Percentiles rank a stretch among this genome's conserved stretches.
Conservation (phyloP, 1,140 invertebrate species). For the Nilaparvata lugens region DNA sequence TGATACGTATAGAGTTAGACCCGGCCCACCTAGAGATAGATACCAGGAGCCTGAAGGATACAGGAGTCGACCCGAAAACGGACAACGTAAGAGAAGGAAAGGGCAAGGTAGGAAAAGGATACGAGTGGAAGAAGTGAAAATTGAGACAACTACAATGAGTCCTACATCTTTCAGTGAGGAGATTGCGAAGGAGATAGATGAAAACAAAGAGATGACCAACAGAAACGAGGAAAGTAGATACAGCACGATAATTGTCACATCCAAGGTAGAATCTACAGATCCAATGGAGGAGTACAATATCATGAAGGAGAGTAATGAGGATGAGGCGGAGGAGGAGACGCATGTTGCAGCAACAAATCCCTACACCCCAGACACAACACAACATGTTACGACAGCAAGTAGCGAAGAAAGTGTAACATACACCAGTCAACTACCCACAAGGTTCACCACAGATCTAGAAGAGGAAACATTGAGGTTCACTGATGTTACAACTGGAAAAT, state of each 20-base stretch:
- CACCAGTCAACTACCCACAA: too few relatives aligned
- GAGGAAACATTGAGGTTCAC: too few relatives aligned
- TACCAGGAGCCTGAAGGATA: neutral
- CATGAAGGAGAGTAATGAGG: too few relatives aligned
- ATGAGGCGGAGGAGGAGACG: too few relatives aligned
- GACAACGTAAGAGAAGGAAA: constrained; percentile 21
- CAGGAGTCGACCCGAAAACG: constrained; percentile 1
- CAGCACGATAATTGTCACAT: too few relatives aligned
- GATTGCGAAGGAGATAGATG: too few relatives aligned
- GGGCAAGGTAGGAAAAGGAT: constrained; percentile 16
- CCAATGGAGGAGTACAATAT: neutral
- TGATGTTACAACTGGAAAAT: too few relatives aligned
- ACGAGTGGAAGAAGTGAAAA: constrained; percentile 2
- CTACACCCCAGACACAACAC: neutral
- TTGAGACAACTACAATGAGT: neutral
- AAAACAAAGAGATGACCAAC: too few relatives aligned
- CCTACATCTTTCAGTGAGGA: neutral
- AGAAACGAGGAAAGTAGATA: too few relatives aligned
- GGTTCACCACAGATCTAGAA: too few relatives aligned
- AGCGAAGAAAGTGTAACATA: neutral
- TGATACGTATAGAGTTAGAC: too few relatives aligned
- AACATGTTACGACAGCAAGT: neutral
- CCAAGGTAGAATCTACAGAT: neutral
- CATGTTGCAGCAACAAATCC: too few relatives aligned
- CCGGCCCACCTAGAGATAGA: neutral